Conservation (phyloP, 2,888 invertebrate genomes). For the Alviniconcha strummeri region DNA sequence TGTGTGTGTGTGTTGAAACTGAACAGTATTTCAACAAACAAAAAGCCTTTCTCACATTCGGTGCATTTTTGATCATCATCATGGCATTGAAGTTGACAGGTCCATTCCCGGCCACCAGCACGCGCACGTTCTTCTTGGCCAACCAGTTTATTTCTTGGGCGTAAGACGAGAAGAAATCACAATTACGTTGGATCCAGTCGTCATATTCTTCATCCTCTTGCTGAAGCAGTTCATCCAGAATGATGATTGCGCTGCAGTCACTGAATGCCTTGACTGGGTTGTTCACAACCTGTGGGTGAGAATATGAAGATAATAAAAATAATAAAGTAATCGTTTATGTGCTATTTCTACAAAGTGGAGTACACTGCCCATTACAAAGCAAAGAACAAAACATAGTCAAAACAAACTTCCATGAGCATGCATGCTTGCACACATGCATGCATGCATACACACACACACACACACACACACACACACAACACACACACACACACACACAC, state of each 20-base stretch:
- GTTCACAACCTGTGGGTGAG: not conserved
- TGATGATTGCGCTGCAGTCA: slow-evolving; percentile 59
- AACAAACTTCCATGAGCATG: no score
- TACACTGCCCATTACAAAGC: no score
- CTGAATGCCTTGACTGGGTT: slow-evolving; percentile 55
- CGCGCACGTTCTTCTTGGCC: slow-evolving; percentile 52
- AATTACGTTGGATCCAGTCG: slow-evolving; percentile 61
- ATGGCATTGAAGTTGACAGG: slow-evolving; percentile 68
- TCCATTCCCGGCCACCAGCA: slow-evolving; percentile 65
- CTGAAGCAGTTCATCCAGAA: slow-evolving; percentile 58
- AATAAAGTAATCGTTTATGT: not conserved
- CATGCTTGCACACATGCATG: no score
- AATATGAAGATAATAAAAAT: not conserved
- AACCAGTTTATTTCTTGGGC: slow-evolving; percentile 61
- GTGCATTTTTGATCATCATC: slow-evolving; percentile 66
- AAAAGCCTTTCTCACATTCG: slow-evolving; percentile 37
- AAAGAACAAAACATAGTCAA: no score
- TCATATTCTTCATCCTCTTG: slow-evolving; percentile 50
- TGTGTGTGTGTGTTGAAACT: no score
- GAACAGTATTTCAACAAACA: no score
- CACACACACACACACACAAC: no score
- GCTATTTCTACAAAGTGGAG: no score
- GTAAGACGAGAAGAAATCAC: slow-evolving; percentile 58
- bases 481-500: no score
- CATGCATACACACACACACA: no score